Evolutionary conservation across 2,113 vertebrate species (phyloP), one percentile per base, ranked within the genome.

Genomic region (Tragelaphus imberbis): DNA sequence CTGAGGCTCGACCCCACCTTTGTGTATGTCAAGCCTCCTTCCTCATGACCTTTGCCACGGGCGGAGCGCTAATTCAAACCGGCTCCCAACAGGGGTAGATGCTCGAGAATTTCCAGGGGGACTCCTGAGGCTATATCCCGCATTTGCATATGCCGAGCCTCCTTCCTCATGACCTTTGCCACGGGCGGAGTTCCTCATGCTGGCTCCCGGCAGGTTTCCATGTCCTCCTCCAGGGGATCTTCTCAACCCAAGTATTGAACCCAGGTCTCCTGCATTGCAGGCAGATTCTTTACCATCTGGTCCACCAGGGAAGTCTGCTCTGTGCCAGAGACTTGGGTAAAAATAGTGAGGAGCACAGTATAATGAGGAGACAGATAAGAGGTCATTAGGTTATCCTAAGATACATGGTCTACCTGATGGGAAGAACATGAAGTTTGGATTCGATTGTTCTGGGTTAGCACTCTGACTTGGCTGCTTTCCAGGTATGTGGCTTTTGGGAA

Each of bases 311-410:
- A 36, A 11, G 65, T 68, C 33, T 61, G 80, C 36, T 12, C 17
- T 16, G 13, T n/a, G 21, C 5, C 47, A 17, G 90, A 27, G 30
- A 58, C 3, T 17, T 30, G 15, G 30, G 13, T 28, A 65, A 59
- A 40, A 12, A 6, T 5, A 2, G 10, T 8, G 7, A 21, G 51
- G 47, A 80, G 27, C 56, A 33, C 2, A 13, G 13, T 17, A n/a
- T 27, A 12, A 63, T 2, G 30, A 10, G 11, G 47, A n/a, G 33
- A 44, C 23, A 33, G 10, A 13, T 47, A 9, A 23, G 19, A 56
- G 53, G 63, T 7, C 0, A 6, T 8, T 19, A 10, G 8, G 25
- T 15, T 6, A 3, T 2, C 0, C 3, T 40, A 2, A 27, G 55
- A 5, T 3, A 12, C 16, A 4, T 17, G 30, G 30, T 68, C 36